Base-by-base conservation (phyloP, 2,113 vertebrate genomes). In the Albula glossodonta region DNA sequence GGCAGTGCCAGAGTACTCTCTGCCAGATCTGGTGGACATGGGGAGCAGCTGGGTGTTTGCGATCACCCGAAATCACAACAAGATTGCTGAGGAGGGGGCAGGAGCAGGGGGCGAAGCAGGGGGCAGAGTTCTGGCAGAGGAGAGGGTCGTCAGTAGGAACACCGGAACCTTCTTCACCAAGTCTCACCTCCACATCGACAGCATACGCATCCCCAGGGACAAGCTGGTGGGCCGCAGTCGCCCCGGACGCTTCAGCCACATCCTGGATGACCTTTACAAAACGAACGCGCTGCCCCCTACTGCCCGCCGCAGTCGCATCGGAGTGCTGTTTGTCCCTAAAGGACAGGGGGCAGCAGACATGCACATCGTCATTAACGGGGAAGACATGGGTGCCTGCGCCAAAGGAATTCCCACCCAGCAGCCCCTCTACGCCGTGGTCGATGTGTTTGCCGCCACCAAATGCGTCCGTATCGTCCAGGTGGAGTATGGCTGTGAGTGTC, bases 401-500 rank as follows among this genome's bases (percentile, higher is more conserved):
- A 92, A 94, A 70, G 94, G 87, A 2, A 95, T 99, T 84, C 96
- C 98, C 0, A 17, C 94, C 0, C 0, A 89, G 1, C 93, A 92
- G 86, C 97, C 97, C 0, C 95, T 99, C 66, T 98, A 96, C 0
- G 98, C 97, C 0, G 97, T 99, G 80, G 93, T 99, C 4, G 98
- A 99, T 0, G 92, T 99, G 88, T 99, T 99, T 11, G 98, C 98
- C 81, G 97, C 98, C 57, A 99, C 98, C 79, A 99, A 99, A 94
- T 96, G 95, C 5, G 97, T 99, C 88, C 95, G 94, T 0, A 95
- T 98, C n/a, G 96, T 99, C 84, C 98, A 98, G 5, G 96, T 99
- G 93, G 98, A 99, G 89, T 98, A 98, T 0, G 98, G 97, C 93
- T 96, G 98, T 99, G 95, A 95, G 98, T 98, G 96, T 85, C 84